Evolutionary conservation across 2,797 vertebrate genomes (phyloP).

Genomic region (Scleropages formosus): DNA sequence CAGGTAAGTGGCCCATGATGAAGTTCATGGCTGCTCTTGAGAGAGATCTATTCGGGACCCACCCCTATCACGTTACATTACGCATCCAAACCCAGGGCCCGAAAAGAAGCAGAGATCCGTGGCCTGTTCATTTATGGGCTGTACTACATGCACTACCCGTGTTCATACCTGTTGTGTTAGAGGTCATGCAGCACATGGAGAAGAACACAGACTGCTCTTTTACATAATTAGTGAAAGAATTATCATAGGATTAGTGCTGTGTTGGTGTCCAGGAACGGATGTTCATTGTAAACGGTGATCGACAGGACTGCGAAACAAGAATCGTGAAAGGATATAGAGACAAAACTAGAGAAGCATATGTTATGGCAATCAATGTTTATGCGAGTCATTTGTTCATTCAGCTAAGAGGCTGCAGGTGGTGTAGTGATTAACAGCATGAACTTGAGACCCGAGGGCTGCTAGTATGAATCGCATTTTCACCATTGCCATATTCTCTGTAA

Average conservation of each 20-base stretch:
- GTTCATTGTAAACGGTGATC: not conserved
- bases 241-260: not conserved
- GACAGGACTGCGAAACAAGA: too few relatives aligned
- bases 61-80: slow-evolving; percentile 12
- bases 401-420: too few relatives aligned
- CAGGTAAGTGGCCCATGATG: not conserved
- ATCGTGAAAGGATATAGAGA: too few relatives aligned
- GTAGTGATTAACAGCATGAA: too few relatives aligned
- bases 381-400: too few relatives aligned
- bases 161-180: not conserved
- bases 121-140: not conserved
- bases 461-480: too few relatives aligned
- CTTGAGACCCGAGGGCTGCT: too few relatives aligned
- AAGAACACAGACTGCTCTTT: not conserved
- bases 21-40: slow-evolving; percentile 19
- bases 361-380: too few relatives aligned
- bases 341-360: too few relatives aligned
- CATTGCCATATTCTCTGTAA: too few relatives aligned
- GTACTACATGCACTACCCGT: not conserved
- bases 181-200: not conserved
- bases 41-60: not conserved
- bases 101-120: not conserved
- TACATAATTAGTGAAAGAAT: too few relatives aligned
- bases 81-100: not conserved
- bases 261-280: slow-evolving; percentile 17